Base-by-base conservation (phyloP, 2,113 vertebrate genomes). In the Lampris megalopsis region DNA sequence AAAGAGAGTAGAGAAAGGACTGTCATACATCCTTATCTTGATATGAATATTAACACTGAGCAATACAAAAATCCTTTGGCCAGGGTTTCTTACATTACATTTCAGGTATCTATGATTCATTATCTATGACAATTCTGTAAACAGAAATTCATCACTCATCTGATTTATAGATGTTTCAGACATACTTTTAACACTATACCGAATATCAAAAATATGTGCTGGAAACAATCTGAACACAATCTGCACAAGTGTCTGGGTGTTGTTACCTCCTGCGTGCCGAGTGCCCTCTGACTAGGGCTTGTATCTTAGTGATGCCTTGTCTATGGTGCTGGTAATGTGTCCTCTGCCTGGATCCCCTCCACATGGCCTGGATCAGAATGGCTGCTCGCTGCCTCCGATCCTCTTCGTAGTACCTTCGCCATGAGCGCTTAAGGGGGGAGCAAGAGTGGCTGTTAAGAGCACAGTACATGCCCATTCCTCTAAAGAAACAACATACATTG, bases 251-350 rank as follows among this genome's bases (percentile, higher is more conserved):
- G 3, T 36, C 2, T 38, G 9, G 3, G 11, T 65, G 7, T n/a
- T 40, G 36, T 76, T 88, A 98, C 98, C 97, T 96, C 75, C 89
- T 93, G 0, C 97, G 94, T 77, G 97, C 96, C 0, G 97, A 96
- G 61, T 95, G 85, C 1, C 98, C 97, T 69, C 96, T 94, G 89
- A 92, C 93, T 61, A 96, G 52, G 4, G 97, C 96, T 87, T 99
- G 98, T 53, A 99, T 86, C 52, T 94, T 93, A 63, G 96, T 86
- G 5, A 89, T 91, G 0, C 68, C 90, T 24, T 79, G 86, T 71
- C 56, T 89, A 57, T 78, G 90, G 11, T 79, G 89, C 8, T 9
- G 76, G 80, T 93, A 96, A 43, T 80, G 78, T 0, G 10, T 73
- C 9, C 92, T 88, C 63, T 94, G 94, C 7, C 40, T 68, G 88